Conservation (phyloP, 2,113 vertebrate genomes). For the Athene cunicularia region DNA sequence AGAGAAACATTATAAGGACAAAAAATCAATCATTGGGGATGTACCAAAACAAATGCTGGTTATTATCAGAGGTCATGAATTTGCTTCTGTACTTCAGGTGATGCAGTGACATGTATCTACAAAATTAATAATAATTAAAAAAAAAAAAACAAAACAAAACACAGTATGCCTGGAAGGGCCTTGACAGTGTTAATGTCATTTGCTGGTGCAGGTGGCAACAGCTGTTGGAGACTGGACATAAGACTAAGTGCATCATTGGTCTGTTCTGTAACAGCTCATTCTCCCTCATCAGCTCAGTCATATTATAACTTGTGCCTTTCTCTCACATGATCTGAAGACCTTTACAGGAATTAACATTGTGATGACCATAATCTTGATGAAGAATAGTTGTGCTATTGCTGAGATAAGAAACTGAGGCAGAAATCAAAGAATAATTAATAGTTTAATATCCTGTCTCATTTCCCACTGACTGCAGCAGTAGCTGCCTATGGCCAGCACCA, state of each 20-base stretch:
- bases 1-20: neutral
- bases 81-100: neutral
- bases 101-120: no score
- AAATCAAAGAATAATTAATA: neutral
- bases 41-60: neutral
- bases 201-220: neutral
- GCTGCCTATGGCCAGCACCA: neutral
- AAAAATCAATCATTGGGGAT: neutral
- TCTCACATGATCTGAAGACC: neutral
- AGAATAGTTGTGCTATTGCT: neutral
- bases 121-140: neutral
- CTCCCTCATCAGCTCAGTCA: neutral
- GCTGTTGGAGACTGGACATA: neutral
- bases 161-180: neutral
- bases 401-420: slow-evolving; percentile 45
- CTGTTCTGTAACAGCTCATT: neutral
- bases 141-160: no score
- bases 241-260: neutral
- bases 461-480: slow-evolving; percentile 4
- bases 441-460: slow-evolving; percentile 51
- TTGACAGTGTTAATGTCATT: neutral
- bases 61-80: neutral
- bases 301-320: neutral
- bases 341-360: neutral
- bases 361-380: neutral